These are phyloP conservation scores for Furnarius figulus DNA, from an alignment of 2,113 vertebrate species.

Conservation along the genomic window DNA sequence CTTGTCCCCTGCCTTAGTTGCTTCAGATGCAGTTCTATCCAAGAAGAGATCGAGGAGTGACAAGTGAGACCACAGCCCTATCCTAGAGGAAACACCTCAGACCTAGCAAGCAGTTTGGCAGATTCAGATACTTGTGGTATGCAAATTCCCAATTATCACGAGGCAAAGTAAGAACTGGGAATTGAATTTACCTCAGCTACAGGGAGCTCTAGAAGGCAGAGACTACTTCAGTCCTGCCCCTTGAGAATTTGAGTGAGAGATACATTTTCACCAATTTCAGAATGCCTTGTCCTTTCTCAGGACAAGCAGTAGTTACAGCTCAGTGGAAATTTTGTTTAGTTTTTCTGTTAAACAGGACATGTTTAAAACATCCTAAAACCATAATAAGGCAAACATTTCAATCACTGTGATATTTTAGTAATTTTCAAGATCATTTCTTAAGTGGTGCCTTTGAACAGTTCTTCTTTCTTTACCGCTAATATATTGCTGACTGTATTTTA, in stretches of 20 bases:
- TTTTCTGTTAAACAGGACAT: background rate
- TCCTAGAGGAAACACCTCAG: background rate
- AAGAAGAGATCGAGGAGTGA: background rate
- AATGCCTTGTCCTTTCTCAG: background rate
- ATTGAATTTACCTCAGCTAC: background rate
- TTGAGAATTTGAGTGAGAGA: background rate
- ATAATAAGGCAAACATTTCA: background rate
- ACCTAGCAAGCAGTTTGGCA: background rate
- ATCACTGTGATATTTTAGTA: background rate
- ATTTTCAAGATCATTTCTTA: background rate
- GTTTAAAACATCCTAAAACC: background rate
- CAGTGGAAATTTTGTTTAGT: background rate
- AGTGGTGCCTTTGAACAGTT: background rate
- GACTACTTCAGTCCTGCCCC: background rate
- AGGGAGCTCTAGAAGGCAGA: background rate
- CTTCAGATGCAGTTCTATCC: background rate
- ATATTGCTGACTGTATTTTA: background rate
- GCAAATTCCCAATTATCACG: background rate
- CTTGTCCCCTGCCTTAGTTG: background rate
- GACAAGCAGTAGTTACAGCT: background rate
- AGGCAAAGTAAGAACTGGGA: background rate
- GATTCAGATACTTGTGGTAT: background rate
- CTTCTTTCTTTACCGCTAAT: background rate
- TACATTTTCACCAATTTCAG: background rate
- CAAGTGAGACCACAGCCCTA: background rate